Base-by-base conservation (phyloP, 1,140 invertebrate species). In the Macrosteles quadrilineatus region DNA sequence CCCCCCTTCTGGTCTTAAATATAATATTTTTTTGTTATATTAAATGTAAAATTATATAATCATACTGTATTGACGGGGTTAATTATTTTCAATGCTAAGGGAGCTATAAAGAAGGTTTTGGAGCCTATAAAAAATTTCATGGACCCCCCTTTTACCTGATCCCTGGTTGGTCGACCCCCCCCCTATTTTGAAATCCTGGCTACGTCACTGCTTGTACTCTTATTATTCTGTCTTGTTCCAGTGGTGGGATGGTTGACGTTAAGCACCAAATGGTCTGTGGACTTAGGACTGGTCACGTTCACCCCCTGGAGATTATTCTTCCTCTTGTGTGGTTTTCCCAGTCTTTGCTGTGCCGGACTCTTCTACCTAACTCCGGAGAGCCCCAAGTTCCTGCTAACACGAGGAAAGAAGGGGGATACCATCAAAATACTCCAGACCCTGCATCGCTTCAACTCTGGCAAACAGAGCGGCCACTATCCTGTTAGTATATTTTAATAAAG, bases 201-300 rank as follows among this genome's bases (percentile, higher is more conserved):
- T n/a, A n/a, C n/a, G n/a, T n/a, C n/a, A n/a, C n/a, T n/a, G n/a
- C n/a, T n/a, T n/a, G n/a, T n/a, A n/a, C n/a, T n/a, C n/a, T n/a
- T n/a, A n/a, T n/a, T 36, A 6, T 36, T 36, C 32, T 36, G 4
- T 36, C 4, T 36, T 36, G 14, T 36, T 36, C 4, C 32, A 59
- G 55, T 59, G 25, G 55, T 59, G 6, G 55, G 55, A 9, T 59
- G 55, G 55, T n/a, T 59, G 55, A 59, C 55, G 6, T 25, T 59
- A 9, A 29, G 21, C 12, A 23, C 2, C 25, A 23, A 21, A 14
- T 59, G 55, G 55, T 25, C 21, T 11, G 25, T 59, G n/a, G 55
- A 59, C 55, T 21, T 59, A 3, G 6, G 25, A 25, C 25, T 59
- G 2, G 27, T 59, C 25, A 59, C 12, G 2, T 59, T 59, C 55